Conservation (phyloP, 1,140 invertebrate species). For the Brachionus calyciflorus region DNA sequence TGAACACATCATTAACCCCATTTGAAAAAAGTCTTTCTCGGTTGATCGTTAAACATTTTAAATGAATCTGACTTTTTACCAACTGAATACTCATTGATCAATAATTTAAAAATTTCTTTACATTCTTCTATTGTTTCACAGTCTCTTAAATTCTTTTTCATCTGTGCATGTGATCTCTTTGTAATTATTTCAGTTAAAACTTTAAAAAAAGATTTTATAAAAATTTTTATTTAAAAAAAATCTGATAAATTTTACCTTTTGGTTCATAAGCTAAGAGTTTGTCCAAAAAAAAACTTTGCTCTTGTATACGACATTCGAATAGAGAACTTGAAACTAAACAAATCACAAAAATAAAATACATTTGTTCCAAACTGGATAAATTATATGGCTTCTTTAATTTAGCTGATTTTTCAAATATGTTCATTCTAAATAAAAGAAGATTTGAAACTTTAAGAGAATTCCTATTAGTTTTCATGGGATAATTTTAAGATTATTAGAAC, state of each 20-base stretch:
- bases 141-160: neutral
- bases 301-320: too few relatives aligned
- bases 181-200: neutral
- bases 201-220: neutral
- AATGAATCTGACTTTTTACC: neutral
- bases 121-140: constrained; percentile 31
- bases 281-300: neutral
- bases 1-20: neutral
- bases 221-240: neutral
- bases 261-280: neutral
- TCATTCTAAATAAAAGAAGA: too few relatives aligned
- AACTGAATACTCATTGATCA: neutral
- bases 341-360: neutral
- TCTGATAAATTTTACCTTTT: too few relatives aligned
- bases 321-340: too few relatives aligned
- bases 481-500: neutral
- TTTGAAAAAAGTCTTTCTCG: neutral
- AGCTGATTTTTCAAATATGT: too few relatives aligned
- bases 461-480: neutral
- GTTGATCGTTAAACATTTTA: neutral
- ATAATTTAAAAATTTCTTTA: neutral
- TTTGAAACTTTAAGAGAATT: neutral
- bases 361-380: too few relatives aligned
- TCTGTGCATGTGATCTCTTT: neutral
- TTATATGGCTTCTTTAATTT: too few relatives aligned